Percentiles rank a stretch among this genome's conserved stretches.
Evolutionary conservation across 2,797 vertebrate species (phyloP).

Genomic region (Muraenolepis orangiensis): DNA sequence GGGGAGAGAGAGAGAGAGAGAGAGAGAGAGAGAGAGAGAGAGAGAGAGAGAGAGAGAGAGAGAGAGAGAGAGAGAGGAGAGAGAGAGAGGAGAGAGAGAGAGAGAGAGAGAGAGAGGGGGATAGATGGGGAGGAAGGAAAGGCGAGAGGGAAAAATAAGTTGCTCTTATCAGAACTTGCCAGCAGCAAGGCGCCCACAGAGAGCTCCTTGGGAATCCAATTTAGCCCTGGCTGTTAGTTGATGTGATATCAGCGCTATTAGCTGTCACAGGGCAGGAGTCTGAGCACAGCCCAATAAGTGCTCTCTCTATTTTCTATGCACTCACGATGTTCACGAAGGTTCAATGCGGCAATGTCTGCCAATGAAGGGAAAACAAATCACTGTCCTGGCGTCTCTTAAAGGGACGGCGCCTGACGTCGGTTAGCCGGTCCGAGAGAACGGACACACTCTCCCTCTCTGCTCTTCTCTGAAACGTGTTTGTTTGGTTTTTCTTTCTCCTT

Average conservation of each 20-base stretch:
- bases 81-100: too few relatives aligned
- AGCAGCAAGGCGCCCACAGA: slow-evolving; percentile 61
- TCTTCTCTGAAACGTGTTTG: not conserved
- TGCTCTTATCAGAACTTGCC: slow-evolving; percentile 69
- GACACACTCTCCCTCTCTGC: slow-evolving; percentile 55
- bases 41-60: too few relatives aligned
- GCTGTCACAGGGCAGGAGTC: slow-evolving; percentile 63
- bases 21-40: not conserved
- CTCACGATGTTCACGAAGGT: slow-evolving; percentile 21
- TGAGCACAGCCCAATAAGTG: slow-evolving; percentile 49
- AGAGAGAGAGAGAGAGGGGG: too few relatives aligned
- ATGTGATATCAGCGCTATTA: slow-evolving; percentile 73
- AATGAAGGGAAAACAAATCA: slow-evolving; percentile 8
- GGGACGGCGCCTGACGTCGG: slow-evolving; percentile 8
- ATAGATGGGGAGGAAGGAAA: slow-evolving; percentile 34
- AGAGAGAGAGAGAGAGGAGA: too few relatives aligned
- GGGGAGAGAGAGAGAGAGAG: not conserved
- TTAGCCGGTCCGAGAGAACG: too few relatives aligned
- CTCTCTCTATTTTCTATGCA: slow-evolving; percentile 64
- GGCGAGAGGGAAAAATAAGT: slow-evolving; percentile 60
- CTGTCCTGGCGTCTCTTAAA: slow-evolving; percentile 17
- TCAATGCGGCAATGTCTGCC: slow-evolving; percentile 4
- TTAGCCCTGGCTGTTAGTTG: slow-evolving; percentile 65
- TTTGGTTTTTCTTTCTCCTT: not conserved
- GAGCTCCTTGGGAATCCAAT: slow-evolving; percentile 66